Conservation (phyloP, 2,113 vertebrate species). For the Pomatorhinus ruficollis region DNA sequence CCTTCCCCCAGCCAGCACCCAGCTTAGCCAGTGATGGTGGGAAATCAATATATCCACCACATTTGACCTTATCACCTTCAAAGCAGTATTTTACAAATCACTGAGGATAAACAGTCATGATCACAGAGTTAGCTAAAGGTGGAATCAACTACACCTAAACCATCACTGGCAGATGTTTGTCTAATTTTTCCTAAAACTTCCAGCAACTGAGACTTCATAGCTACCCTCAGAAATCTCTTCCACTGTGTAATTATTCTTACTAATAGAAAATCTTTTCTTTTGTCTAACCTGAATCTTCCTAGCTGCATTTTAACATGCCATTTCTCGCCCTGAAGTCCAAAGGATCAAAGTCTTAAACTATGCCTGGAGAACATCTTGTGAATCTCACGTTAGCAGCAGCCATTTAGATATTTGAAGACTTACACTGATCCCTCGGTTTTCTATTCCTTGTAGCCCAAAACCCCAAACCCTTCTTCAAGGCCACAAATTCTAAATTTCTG, state of each 20-base stretch:
- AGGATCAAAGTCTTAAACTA: not conserved
- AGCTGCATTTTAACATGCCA: not conserved
- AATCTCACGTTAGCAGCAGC: not conserved
- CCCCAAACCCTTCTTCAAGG: not conserved
- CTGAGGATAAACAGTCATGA: slow-evolving; percentile 40
- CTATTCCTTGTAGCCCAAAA: not conserved
- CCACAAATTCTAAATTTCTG: not conserved
- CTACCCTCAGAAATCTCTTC: not conserved
- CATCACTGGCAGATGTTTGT: slow-evolving; percentile 4
- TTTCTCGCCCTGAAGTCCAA: not conserved
- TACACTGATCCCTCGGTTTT: not conserved
- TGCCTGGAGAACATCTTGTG: not conserved
- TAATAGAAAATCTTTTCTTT: not conserved
- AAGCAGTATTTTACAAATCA: slow-evolving; percentile 55
- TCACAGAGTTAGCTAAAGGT: slow-evolving; percentile 6
- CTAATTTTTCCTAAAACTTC: slow-evolving; percentile 18
- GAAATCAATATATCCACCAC: slow-evolving; percentile 61
- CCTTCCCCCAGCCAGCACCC: not conserved
- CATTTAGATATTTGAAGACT: not conserved
- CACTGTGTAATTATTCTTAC: not conserved
- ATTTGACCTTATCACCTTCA: slow-evolving; percentile 56
- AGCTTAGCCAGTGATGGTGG: not conserved
- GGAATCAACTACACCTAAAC: not conserved
- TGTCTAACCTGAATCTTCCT: not conserved
- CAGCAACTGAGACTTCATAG: not conserved